Percentiles rank a stretch among this genome's conserved stretches.
Evolutionary conservation across 2,888 invertebrate species (phyloP).

Genomic region (Elegia similella): DNA sequence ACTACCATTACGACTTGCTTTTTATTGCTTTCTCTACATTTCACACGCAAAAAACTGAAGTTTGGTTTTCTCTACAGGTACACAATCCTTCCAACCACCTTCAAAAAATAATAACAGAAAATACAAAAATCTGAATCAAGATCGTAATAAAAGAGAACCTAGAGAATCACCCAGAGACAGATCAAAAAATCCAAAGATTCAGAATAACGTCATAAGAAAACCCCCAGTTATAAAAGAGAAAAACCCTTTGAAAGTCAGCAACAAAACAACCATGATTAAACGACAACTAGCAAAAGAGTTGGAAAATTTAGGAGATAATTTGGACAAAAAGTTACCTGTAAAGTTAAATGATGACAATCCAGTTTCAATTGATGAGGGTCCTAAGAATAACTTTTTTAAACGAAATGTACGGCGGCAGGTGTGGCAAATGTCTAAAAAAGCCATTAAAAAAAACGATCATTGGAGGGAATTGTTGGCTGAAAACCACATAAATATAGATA

Average conservation of each 20-base stretch:
- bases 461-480: conserved; percentile 35
- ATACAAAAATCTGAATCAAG: background rate
- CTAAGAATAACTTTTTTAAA: conserved; percentile 17
- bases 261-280: background rate
- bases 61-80: background rate
- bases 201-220: too few species aligned
- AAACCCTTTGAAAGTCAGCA: background rate
- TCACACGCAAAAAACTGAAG: too few species aligned
- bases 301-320: background rate
- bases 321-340: background rate
- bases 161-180: too few species aligned
- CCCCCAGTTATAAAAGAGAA: background rate
- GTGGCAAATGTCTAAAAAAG: conserved; percentile 39
- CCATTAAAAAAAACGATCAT: conserved; percentile 22
- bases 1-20: too few species aligned
- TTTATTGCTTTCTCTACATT: too few species aligned
- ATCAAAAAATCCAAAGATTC: too few species aligned
- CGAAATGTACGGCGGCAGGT: conserved; percentile 34
- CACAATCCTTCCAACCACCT: background rate
- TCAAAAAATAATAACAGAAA: background rate
- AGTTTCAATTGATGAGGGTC: background rate
- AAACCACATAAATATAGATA: conserved; percentile 37
- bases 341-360: background rate
- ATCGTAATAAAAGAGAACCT: background rate
- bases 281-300: background rate